These are phyloP conservation scores for Nibea albiflora DNA, from an alignment of 2,113 vertebrate genomes.

Conservation along the genomic window DNA sequence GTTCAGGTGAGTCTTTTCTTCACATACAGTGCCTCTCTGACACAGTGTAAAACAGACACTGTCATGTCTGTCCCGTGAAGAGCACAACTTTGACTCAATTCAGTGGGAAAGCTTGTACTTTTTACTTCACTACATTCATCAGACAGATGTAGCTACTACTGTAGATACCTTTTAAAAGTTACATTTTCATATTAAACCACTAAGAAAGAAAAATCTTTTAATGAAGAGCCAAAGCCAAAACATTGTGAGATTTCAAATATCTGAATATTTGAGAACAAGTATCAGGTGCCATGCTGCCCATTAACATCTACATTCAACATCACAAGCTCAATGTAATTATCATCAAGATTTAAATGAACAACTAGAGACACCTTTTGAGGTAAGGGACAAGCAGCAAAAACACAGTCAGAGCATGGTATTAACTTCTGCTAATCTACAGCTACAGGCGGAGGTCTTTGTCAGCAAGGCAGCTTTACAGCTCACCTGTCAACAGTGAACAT, in stretches of 20 bases:
- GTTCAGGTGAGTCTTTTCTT: too few species aligned
- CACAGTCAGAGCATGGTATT: conserved; percentile 29
- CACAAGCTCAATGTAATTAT: not conserved
- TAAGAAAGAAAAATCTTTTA: too few species aligned
- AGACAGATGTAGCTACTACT: not conserved
- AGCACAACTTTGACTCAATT: not conserved
- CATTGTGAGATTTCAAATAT: not conserved
- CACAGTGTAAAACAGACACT: not conserved
- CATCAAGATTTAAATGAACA: conserved; percentile 6
- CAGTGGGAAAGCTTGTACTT: not conserved
- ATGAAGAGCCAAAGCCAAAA: too few species aligned
- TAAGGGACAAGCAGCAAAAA: conserved; percentile 20
- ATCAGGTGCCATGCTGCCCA: not conserved
- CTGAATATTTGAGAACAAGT: not conserved
- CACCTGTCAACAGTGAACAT: conserved; percentile 3
- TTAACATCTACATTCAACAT: not conserved
- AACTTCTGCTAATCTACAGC: conserved; percentile 55
- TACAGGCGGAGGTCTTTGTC: conserved; percentile 39
- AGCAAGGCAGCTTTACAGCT: conserved; percentile 35
- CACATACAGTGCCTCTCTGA: too few species aligned
- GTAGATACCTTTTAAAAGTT: not conserved
- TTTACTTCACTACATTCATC: not conserved
- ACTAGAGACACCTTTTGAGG: not conserved
- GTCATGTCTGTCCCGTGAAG: not conserved
- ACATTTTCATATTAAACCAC: too few species aligned